phyloP scores from a whole-genome alignment of 2,113 vertebrate genomes.

The Notarius lentiginosus region DNA sequence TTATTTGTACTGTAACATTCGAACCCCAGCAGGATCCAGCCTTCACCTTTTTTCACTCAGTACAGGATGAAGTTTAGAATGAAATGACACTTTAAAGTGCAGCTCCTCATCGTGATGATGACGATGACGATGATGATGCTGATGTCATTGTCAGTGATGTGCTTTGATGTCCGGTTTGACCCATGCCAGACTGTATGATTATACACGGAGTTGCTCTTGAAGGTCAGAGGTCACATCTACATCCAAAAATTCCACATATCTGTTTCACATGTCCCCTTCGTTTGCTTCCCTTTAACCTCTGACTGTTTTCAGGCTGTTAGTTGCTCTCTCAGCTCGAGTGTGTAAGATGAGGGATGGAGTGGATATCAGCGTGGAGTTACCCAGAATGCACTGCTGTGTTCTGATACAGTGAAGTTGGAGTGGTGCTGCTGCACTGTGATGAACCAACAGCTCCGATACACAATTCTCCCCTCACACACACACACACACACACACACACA shows the following conservation, averaged over 20 bases:
- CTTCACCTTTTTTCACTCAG: background rate
- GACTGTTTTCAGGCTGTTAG: background rate
- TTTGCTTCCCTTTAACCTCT: background rate
- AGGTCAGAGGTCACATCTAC: background rate
- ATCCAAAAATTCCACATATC: background rate
- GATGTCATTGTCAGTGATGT: background rate
- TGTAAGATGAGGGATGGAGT: background rate
- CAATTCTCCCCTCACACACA: background rate
- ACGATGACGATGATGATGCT: background rate
- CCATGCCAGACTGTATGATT: background rate
- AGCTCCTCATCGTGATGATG: background rate
- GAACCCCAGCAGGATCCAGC: background rate
- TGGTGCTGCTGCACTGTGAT: background rate
- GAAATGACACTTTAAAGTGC: background rate
- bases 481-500: background rate
- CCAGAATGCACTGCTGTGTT: constrained; percentile 2
- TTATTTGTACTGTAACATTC: background rate
- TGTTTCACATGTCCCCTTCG: background rate
- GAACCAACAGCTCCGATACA: background rate
- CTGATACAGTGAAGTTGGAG: background rate
- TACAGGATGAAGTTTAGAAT: background rate
- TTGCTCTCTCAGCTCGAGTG: background rate
- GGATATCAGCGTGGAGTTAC: background rate
- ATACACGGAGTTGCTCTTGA: background rate
- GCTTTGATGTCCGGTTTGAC: background rate